Evolutionary conservation across 2,888 invertebrate species (phyloP).

Genomic region (Parthenolecanium corni): DNA sequence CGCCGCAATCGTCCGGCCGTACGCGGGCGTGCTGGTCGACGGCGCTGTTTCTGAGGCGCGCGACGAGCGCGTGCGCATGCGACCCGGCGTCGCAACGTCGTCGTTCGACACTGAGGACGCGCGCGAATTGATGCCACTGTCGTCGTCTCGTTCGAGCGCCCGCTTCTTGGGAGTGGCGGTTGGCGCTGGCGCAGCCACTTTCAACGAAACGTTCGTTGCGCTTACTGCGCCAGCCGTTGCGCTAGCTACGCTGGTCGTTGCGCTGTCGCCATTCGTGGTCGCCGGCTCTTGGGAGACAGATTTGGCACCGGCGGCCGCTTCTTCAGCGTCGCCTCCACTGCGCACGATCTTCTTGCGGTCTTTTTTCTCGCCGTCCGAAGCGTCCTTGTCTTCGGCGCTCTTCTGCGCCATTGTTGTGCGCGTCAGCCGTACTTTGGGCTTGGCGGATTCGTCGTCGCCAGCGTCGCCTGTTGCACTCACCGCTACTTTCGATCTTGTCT

Average conservation of each 20-base stretch:
- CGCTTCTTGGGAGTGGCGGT: background rate
- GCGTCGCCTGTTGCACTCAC: background rate
- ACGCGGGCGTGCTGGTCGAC: slow-evolving; percentile 16
- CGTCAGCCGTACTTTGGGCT: background rate
- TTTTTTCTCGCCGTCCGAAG: background rate
- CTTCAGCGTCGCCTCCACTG: background rate
- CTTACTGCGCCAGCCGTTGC: background rate
- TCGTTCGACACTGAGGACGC: slow-evolving; percentile 19
- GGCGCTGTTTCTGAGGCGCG: background rate
- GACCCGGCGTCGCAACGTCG: slow-evolving; percentile 1
- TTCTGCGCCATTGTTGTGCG: background rate
- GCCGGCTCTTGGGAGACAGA: background rate
- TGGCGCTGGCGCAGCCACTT: background rate
- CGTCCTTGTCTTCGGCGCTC: background rate
- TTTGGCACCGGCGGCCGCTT: background rate
- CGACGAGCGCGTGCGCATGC: slow-evolving; percentile 15
- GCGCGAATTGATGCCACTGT: slow-evolving; percentile 20
- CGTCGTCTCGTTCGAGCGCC: slow-evolving; percentile 5
- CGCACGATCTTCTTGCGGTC: background rate
- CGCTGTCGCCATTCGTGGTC: background rate
- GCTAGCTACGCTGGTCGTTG: background rate
- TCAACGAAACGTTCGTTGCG: background rate
- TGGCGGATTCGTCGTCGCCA: background rate
- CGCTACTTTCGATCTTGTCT: slow-evolving; percentile 17
- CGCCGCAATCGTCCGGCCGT: background rate